Evolutionary conservation across 2,888 invertebrate genomes (phyloP), one percentile per base, ranked within the genome.

Genomic region (Chymomyza amoena): DNA sequence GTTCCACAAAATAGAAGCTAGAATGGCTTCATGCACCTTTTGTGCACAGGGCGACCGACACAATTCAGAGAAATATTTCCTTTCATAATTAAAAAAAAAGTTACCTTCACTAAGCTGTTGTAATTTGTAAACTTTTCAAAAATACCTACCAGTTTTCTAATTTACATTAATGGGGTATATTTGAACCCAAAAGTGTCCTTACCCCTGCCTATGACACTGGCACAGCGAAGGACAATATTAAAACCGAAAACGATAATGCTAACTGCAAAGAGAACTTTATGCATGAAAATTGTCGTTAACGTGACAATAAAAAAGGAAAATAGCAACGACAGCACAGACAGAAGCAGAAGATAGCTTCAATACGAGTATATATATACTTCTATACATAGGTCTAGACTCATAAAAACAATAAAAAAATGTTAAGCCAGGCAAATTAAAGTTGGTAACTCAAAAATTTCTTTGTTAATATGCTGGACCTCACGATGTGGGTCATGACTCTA

Each of bases 241-340:
- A 87, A 80, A 73, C 62, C 39, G 79, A 85, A 78, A 77, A 67
- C 57, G 59, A 72, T 13, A 73, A 64, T 61, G 51, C 64, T 64
- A 75, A 57, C 69, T 20, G 73, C 75, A 72, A 72, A 75, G 75
- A 78, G 78, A 85, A 86, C 76, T 76, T 86, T 84, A 77, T 81
- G 74, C 66, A 77, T 72, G 78, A 86, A 80, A 86, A 80, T 80
- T 76, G 87, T 71, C 72, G 79, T 88, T 84, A 84, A 84, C 81
- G 84, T 75, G 84, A 78, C 78, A 86, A 85, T 84, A 80, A 84
- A 80, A 66, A 76, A 67, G 67, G 73, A 68, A 70, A 81, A 63
- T 66, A 79, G 61, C 72, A 74, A 69, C 61, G 72, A 76, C 71
- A 75, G 56, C 64, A 54, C n/a, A 61, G 18, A 39, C n/a, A 36